These are phyloP conservation scores for Mungos mungo DNA, from an alignment of 2,113 vertebrate genomes.

Conservation along the genomic window DNA sequence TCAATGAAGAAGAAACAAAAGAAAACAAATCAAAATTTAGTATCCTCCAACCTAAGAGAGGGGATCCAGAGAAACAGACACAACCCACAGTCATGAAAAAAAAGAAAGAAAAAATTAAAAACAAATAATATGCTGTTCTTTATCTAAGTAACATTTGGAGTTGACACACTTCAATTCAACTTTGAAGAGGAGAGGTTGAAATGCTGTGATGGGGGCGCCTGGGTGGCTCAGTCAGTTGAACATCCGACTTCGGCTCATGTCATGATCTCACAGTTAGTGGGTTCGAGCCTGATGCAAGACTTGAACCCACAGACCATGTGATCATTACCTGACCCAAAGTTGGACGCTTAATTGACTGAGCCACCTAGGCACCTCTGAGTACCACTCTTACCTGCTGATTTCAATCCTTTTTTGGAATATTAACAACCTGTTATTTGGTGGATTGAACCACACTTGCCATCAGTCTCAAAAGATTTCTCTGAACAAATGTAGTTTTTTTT, in stretches of 20 bases:
- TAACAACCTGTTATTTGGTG: background rate
- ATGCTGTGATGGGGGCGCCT: background rate
- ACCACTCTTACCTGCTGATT: background rate
- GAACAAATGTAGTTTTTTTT: background rate
- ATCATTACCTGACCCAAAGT: no score
- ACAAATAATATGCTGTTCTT: background rate
- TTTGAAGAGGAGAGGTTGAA: background rate
- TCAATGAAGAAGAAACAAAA: background rate
- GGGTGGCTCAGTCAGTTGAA: no score
- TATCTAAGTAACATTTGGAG: background rate
- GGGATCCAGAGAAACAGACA: background rate
- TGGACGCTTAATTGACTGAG: no score
- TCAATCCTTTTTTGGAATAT: background rate
- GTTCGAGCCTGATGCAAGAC: no score
- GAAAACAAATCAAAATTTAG: background rate
- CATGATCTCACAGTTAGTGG: no score
- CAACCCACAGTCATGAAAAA: background rate
- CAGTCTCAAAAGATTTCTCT: background rate
- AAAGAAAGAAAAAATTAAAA: background rate
- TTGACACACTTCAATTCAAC: background rate
- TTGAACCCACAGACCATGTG: no score
- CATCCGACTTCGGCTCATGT: no score
- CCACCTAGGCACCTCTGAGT: background rate
- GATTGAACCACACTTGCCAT: background rate
- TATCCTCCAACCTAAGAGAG: background rate